Evolutionary conservation across 2,797 vertebrate species (phyloP).

Genomic region (Sebastes alutus): DNA sequence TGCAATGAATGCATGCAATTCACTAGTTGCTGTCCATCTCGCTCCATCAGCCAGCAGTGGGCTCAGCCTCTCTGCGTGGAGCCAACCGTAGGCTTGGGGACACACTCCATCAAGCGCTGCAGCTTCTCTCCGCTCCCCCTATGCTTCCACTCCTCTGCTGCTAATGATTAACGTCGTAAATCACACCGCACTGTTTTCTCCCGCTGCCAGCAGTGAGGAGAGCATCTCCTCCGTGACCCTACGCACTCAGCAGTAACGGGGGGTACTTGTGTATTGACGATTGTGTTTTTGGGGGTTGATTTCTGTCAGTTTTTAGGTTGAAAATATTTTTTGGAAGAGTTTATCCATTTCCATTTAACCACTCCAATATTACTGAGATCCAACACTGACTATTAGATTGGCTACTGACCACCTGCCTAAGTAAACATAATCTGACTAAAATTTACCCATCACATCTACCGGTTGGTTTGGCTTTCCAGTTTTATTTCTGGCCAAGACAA

Average conservation of each 20-base stretch:
- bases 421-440: background rate
- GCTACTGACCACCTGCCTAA: background rate
- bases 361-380: background rate
- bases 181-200: conserved; percentile 60
- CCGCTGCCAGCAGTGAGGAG: conserved; percentile 31
- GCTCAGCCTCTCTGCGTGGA: conserved; percentile 26
- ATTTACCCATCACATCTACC: background rate
- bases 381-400: background rate
- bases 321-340: background rate
- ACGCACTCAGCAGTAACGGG: background rate
- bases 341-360: background rate
- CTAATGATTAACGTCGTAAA: conserved; percentile 72
- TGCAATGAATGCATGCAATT: background rate
- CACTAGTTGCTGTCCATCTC: conserved; percentile 19
- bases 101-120: conserved; percentile 59
- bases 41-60: conserved; percentile 18
- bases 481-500: background rate
- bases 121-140: conserved; percentile 39
- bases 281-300: background rate
- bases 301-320: background rate
- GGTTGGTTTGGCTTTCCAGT: background rate
- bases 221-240: conserved; percentile 32
- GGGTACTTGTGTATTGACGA: conserved; percentile 3
- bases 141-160: conserved; percentile 45
- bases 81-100: conserved; percentile 39